Evolutionary conservation across 2,888 invertebrate species (phyloP), one percentile per base, ranked within the genome.

Genomic region (Isoperla grammatica): DNA sequence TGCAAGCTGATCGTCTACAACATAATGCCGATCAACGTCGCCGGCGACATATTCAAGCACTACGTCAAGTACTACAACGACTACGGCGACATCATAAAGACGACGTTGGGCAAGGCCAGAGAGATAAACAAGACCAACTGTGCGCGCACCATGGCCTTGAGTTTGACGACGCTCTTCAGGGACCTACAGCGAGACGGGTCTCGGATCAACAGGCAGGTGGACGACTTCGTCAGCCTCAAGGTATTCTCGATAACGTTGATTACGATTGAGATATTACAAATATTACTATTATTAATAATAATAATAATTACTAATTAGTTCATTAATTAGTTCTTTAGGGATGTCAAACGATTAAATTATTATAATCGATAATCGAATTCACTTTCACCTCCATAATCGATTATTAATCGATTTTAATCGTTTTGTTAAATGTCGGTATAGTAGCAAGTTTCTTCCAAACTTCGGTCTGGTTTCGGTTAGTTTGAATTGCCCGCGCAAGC

Each of bases 21-120:
- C 74, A 91, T 97, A 67, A 85, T 98, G 74, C 94, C 93, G 23
- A 91, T 96, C 1, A 86, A 89, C 71, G 83, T 90, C 68, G 95
- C 95, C 12, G 90, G 95, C 0, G 92, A 94, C 73, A 89, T 99
- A 60, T 96, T 99, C 76, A 95, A 95, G 74, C 93, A 97, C 74
- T 99, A 99, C 75, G 94, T 96, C 62, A 95, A 93, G 86, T 96
- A 93, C 74, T 96, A 96, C 77, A 95, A 95, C 73, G 96, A 98
- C 76, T 98, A 96, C 76, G 97, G 98, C 54, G 98, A 98, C 76
- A 97, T 98, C 56, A 89, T 99, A 67, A 99, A 99, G 78, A 90
- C 94, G 37, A 96, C 98, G 9, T 78, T 99, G 68, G 91, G 92
- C 68, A 98, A 98, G 77, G 94, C 96, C 11, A 83, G 98, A 66